Evolutionary conservation across 2,797 vertebrate species (phyloP).

Genomic region (Notolabrus celidotus): DNA sequence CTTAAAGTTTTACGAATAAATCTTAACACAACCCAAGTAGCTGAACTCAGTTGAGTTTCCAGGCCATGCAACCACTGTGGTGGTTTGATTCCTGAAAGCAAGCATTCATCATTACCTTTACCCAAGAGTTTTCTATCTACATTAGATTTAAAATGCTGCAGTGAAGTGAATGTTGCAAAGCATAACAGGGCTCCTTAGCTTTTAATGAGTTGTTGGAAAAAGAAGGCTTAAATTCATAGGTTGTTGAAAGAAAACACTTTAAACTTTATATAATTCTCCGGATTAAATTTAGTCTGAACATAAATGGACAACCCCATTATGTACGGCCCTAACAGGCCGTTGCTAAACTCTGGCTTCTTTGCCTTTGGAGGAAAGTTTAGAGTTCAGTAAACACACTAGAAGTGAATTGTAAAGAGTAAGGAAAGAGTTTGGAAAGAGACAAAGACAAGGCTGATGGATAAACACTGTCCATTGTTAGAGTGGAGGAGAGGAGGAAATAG

Average conservation of each 20-base stretch:
- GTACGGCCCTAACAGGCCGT: background rate
- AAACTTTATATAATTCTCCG: background rate
- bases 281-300: background rate
- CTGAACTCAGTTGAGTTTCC: no score
- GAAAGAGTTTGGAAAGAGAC: conserved; percentile 21
- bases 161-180: no score
- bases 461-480: conserved; percentile 34
- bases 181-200: background rate
- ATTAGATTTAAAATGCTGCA: no score
- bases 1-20: no score
- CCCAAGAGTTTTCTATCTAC: no score
- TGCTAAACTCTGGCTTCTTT: conserved; percentile 13
- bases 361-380: conserved; percentile 6
- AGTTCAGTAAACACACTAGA: background rate
- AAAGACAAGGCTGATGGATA: conserved; percentile 31
- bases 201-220: background rate
- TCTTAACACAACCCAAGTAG: no score
- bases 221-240: no score
- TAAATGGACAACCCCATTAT: background rate
- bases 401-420: conserved; percentile 39
- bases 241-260: background rate
- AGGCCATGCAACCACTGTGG: no score
- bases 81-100: no score
- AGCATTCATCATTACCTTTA: no score
- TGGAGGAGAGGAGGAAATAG: conserved; percentile 15